Conservation (phyloP, 2,797 vertebrate genomes). For the Carcharodon carcharias region DNA sequence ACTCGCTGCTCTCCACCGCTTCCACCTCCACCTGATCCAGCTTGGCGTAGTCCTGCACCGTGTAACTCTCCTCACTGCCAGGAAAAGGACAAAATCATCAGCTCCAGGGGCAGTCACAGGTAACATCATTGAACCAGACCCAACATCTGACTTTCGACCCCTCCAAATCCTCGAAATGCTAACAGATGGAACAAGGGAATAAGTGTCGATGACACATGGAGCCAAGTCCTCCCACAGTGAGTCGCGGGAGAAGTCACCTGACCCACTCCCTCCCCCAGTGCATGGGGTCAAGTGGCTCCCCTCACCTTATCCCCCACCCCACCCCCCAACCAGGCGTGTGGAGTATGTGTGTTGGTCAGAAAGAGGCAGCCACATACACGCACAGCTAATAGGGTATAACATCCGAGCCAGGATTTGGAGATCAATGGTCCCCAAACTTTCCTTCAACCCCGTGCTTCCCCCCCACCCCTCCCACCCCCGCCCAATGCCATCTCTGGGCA, state of each 20-base stretch:
- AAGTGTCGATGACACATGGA: not conserved
- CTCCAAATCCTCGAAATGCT: not conserved
- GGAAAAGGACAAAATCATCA: not conserved
- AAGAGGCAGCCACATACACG: not conserved
- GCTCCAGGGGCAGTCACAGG: not conserved
- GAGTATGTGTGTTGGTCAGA: not conserved
- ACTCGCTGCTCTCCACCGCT: conserved; percentile 55
- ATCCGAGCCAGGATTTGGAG: not conserved
- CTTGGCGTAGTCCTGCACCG: conserved; percentile 81
- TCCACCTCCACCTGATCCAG: conserved; percentile 70
- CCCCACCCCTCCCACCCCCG: too few relatives aligned
- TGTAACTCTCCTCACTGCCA: conserved; percentile 82
- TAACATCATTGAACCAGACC: not conserved
- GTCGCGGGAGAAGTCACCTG: not conserved
- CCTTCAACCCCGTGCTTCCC: not conserved
- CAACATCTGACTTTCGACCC: not conserved
- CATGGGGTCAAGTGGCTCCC: not conserved
- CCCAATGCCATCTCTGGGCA: not conserved
- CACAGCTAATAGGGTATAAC: not conserved
- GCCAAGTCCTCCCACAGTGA: not conserved
- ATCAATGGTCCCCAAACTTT: not conserved
- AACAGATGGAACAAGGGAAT: not conserved
- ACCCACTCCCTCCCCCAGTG: not conserved
- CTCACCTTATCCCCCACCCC: too few relatives aligned
- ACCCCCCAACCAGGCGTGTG: too few relatives aligned